These are phyloP conservation scores for Notechis scutatus DNA, from an alignment of 2,113 vertebrate species.

Conservation along the genomic window DNA sequence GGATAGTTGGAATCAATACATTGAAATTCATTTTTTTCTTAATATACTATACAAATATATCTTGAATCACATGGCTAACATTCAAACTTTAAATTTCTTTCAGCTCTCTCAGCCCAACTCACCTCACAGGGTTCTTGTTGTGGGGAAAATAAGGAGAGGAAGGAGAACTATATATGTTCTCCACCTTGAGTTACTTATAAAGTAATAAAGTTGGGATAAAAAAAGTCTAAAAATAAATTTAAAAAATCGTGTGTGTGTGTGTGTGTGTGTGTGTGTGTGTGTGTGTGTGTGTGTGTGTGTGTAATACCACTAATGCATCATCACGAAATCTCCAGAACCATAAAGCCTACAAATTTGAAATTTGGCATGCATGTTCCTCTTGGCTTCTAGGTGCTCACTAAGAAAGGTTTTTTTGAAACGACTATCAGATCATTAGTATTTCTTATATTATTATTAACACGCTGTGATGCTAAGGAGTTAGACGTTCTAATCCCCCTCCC, in stretches of 20 bases:
- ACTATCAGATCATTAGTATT: no score
- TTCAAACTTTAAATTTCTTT: slow-evolving; percentile 47
- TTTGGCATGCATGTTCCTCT: no score
- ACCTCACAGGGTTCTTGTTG: background rate
- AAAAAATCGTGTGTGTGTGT: background rate
- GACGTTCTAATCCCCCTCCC: no score
- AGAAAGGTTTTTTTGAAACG: no score
- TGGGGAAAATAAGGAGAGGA: background rate
- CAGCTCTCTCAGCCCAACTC: background rate
- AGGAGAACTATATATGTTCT: background rate
- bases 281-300: no score
- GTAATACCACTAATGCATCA: no score
- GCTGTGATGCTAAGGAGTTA: no score
- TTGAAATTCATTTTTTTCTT: slow-evolving; percentile 33
- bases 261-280: no score
- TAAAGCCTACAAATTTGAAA: no score
- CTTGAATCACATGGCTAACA: slow-evolving; percentile 40
- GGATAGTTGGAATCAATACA: slow-evolving; percentile 47
- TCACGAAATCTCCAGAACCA: no score
- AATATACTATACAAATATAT: slow-evolving; percentile 39
- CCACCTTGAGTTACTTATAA: background rate
- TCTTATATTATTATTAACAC: no score
- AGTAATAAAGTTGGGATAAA: background rate
- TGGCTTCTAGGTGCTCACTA: no score
- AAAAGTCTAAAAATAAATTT: background rate